Conservation (phyloP, 1,140 invertebrate genomes). For the Magallana ariakensis region DNA sequence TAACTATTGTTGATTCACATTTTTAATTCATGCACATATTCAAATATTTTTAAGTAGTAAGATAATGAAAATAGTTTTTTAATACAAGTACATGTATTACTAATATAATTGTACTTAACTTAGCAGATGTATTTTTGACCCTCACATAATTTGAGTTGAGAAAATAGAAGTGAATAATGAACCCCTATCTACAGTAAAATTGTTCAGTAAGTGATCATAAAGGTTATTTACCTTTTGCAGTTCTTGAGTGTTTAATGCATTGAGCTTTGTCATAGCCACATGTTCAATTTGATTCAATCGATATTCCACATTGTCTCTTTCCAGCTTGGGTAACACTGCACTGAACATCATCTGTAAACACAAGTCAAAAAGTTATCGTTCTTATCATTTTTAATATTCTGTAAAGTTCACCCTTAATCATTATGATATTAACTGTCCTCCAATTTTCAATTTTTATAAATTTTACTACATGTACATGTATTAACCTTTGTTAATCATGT, state of each 20-base stretch:
- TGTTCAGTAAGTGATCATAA: no score
- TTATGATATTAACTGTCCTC: no score
- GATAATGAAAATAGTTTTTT: not conserved
- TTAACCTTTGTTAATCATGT: no score
- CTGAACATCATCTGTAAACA: constrained; percentile 49
- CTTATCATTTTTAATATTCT: no score
- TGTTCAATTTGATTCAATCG: constrained; percentile 47
- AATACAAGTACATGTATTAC: not conserved
- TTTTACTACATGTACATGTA: no score
- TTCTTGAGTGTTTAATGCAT: not conserved
- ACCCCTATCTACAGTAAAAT: no score
- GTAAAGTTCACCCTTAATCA: no score
- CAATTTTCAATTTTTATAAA: no score
- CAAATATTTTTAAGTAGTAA: not conserved
- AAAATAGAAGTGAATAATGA: no score
- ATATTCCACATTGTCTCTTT: constrained; percentile 45
- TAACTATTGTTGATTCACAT: no score
- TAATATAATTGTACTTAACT: not conserved
- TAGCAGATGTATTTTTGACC: not conserved
- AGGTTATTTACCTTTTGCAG: no score
- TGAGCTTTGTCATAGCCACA: constrained; percentile 39
- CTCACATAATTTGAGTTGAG: not conserved
- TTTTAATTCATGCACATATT: not conserved
- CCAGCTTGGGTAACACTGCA: constrained; percentile 51
- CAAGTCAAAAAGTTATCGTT: not conserved